These are phyloP conservation scores for Ctenosaura bakeri DNA, from an alignment of 2,797 vertebrate species.

Conservation along the genomic window DNA sequence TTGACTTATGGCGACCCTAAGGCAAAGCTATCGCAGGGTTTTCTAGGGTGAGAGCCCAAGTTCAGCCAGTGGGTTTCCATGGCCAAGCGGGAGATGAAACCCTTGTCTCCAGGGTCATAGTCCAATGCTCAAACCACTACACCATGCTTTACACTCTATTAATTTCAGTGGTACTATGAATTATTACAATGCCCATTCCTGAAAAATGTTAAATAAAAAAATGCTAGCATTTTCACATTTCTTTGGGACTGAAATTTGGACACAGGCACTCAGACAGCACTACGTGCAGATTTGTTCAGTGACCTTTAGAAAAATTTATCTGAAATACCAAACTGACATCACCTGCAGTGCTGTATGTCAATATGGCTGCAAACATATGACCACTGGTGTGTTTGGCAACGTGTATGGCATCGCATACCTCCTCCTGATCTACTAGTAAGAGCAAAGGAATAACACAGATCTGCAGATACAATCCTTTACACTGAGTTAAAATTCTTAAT, in stretches of 20 bases:
- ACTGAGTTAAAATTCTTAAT: neutral
- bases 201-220: neutral
- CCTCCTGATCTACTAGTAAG: neutral
- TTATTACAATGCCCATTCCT: neutral
- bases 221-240: too few relatives aligned
- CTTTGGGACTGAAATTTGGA: neutral
- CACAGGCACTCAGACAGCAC: neutral
- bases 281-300: neutral
- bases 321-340: constrained; percentile 1
- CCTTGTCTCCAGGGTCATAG: too few relatives aligned
- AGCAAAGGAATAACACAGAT: neutral
- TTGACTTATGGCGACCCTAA: too few relatives aligned
- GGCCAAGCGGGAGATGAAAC: too few relatives aligned
- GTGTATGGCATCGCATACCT: neutral
- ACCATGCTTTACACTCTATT: neutral
- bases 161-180: neutral
- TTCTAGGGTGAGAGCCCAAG: too few relatives aligned
- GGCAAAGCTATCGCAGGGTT: too few relatives aligned
- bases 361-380: neutral
- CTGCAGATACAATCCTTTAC: neutral
- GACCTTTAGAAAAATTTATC: constrained; percentile 4
- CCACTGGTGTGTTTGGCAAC: neutral
- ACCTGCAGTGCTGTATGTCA: constrained; percentile 6
- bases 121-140: too few relatives aligned
- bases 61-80: too few relatives aligned